Base-by-base conservation (phyloP, 2,797 vertebrate species). In the Lepilemur ruficaudatus region DNA sequence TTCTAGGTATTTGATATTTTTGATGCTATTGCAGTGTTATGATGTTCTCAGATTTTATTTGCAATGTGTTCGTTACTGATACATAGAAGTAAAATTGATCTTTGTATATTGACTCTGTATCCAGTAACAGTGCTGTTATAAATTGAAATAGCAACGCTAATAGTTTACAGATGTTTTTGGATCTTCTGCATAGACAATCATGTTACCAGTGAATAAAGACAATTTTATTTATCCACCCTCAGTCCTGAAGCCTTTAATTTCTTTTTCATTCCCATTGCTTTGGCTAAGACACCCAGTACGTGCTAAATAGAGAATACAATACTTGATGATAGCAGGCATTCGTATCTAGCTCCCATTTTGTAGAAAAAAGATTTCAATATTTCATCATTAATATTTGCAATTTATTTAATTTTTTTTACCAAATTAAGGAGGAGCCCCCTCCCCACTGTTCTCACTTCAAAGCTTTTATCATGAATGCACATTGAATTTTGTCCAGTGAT, bases 1-100 rank as follows among this genome's bases (percentile, higher is more conserved):
- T 35, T 88, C 48, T 65, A 76, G 72, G 38, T 50, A 28, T 65
- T 76, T 69, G 57, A 48, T 81, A 57, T 50, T 38, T 92, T 86
- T 67, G 30, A 57, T 70, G 63, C 11, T 43, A 22, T 48, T 78
- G 43, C 5, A 61, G 28, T 89, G 81, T 89, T 69, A 25, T 79
- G 30, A 69, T 83, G 87, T 93, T 94, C 43, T 91, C 48, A 81
- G 35, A 82, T 65, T 76, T 61, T 78, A 63, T 59, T 93, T 94
- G 73, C 55, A 46, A 41, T 75, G 85, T 93, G 35, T 86, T 67
- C 18, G 69, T 82, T 67, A 61, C 30, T 83, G n/a, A 23, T 63
- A 28, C 43, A 73, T 23, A 89, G 69, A 89, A 79, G 63, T 91
- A 89, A 86, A 95, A 86, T 57, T n/a, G 1, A 87, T 59, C 70